A percentile compares a stretch with the other conserved stretches of the same genome.
phyloP scores from a whole-genome alignment of 2,888 invertebrate species.

The Ophion obscuratus region DNA sequence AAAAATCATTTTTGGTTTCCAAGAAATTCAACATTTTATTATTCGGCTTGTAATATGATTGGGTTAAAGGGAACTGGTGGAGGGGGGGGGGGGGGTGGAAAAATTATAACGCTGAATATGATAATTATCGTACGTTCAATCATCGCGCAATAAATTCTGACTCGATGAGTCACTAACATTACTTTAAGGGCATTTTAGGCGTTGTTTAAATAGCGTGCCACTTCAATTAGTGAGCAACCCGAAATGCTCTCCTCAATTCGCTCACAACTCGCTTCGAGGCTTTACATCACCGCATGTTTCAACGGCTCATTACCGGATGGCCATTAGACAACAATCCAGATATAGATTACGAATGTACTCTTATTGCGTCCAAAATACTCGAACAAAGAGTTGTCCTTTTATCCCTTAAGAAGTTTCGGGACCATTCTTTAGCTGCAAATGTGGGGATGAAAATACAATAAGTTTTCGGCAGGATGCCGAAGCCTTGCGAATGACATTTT shows the following conservation, averaged over 20 bases:
- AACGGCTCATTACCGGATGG: slow-evolving; percentile 49
- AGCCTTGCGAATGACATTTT: too few species aligned
- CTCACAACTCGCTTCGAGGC: slow-evolving; percentile 1
- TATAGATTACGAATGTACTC: background rate
- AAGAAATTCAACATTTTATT: background rate
- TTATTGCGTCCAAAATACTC: slow-evolving; percentile 22
- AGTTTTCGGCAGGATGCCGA: too few species aligned
- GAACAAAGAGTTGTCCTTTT: background rate
- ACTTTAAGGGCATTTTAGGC: background rate
- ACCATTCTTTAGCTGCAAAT: too few species aligned
- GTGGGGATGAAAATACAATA: too few species aligned
- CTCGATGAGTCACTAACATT: slow-evolving; percentile 5
- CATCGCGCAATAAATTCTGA: slow-evolving; percentile 29
- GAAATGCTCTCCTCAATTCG: slow-evolving; percentile 10
- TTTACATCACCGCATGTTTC: slow-evolving; percentile 12
- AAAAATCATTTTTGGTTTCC: background rate
- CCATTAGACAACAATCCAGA: slow-evolving; percentile 37
- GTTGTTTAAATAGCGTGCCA: background rate
- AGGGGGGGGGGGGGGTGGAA: background rate
- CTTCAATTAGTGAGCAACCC: slow-evolving; percentile 39
- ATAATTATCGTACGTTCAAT: background rate
- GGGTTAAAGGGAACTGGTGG: too few species aligned
- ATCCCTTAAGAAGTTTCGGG: background rate
- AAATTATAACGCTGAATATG: background rate
- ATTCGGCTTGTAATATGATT: background rate